Evolutionary conservation across 2,113 vertebrate genomes (phyloP).

Genomic region (Ibidorhyncha struthersii): DNA sequence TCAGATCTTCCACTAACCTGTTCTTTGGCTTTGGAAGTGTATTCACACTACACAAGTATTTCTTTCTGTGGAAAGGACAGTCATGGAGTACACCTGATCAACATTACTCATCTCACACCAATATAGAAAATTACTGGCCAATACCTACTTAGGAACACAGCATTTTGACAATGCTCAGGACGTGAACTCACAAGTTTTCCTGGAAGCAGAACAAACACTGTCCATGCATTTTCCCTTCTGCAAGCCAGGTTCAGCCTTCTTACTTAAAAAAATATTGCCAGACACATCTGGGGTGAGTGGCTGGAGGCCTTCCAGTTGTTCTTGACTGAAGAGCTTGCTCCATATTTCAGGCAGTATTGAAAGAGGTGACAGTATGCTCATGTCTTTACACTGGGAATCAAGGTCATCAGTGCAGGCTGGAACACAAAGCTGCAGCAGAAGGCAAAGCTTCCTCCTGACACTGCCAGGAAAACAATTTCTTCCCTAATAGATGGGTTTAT

Average conservation of each 20-base stretch:
- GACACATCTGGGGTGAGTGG: not conserved
- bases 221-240: not conserved
- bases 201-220: not conserved
- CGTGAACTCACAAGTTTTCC: not conserved
- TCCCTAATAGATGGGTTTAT: not conserved
- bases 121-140: not conserved
- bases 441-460: not conserved
- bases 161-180: not conserved
- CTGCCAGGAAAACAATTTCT: not conserved
- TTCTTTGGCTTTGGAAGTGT: not conserved
- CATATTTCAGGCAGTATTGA: not conserved
- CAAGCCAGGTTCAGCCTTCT: not conserved
- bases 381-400: not conserved
- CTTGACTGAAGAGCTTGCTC: not conserved
- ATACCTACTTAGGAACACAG: not conserved
- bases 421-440: not conserved
- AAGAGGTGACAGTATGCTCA: not conserved
- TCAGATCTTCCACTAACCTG: not conserved
- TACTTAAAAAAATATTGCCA: too few species aligned
- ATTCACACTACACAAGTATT: not conserved
- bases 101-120: not conserved
- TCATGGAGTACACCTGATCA: not conserved
- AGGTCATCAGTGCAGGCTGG: not conserved
- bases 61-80: not conserved
- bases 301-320: not conserved